Evolutionary conservation across 2,113 vertebrate species (phyloP), one percentile per base, ranked within the genome.

Genomic region (Pholis gunnellus): DNA sequence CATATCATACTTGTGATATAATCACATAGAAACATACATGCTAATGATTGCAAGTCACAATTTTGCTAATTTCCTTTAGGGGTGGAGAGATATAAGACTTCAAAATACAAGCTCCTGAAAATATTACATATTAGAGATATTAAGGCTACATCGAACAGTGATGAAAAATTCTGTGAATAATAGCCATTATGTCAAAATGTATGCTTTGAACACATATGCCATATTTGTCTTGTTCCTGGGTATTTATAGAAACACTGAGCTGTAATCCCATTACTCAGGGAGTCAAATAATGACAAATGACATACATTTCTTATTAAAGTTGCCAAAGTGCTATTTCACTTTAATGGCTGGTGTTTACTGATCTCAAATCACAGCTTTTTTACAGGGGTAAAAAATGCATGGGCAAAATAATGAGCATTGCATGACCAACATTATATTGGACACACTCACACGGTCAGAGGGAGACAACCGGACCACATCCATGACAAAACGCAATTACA

Each of bases 401-500:
- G 17, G 34, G 29, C 4, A 74, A 40, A 25, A 68, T 31, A 56
- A 50, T 8, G 34, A 71, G 72, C 48, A 36, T 74, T n/a, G n/a
- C n/a, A n/a, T n/a, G n/a, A n/a, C n/a, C n/a, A n/a, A 50, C 52
- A 59, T 76, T 46, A 73, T 42, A 29, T 2, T 8, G 11, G 0
- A 4, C 61, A 52, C 69, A 71, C 64, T 54, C 66, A 75, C 61
- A 79, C 15, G 4, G 42, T 42, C 18, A 70, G 42, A 70, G 8
- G 42, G 17, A 81, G 65, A 80, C 22, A 77, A 69, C 50, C n/a
- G 34, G 71, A 85, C 25, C 72, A 78, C 38, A 65, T 79, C 61
- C 78, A 85, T 83, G 75, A 73, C 75, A 63, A 92, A 93, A 88
- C 59, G 40, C 84, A 88, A 93, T 93, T 94, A 88, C 91, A 93